phyloP scores from a whole-genome alignment of 1,140 invertebrate species.

The Drosophila seguyi region DNA sequence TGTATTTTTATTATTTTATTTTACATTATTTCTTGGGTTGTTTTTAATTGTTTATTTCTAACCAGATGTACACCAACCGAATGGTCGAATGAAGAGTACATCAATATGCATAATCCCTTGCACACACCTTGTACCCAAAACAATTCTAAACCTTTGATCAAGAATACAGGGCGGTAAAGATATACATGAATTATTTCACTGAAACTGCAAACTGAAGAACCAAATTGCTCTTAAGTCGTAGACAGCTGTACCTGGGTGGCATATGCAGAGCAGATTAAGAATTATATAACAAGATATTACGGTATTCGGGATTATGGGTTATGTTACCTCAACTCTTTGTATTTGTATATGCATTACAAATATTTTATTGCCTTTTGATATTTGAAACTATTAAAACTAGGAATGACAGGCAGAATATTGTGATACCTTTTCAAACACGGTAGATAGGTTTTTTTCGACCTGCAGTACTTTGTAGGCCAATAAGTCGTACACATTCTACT shows the following conservation, averaged over 20 bases:
- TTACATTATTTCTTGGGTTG: conserved; percentile 49
- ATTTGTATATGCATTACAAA: neutral
- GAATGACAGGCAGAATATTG: neutral
- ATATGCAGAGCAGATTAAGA: conserved; percentile 49
- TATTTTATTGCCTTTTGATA: neutral
- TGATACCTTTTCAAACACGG: neutral
- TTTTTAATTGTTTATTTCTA: conserved; percentile 10
- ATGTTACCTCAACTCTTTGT: neutral
- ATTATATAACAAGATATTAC: conserved; percentile 6
- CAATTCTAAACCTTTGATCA: conserved; percentile 54
- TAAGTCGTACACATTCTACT: neutral
- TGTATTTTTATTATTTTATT: conserved; percentile 5
- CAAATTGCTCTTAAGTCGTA: conserved; percentile 21
- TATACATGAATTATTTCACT: conserved; percentile 43
- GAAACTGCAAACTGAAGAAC: conserved; percentile 49
- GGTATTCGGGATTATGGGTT: neutral
- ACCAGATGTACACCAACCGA: conserved; percentile 49
- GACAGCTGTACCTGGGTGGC: conserved; percentile 57
- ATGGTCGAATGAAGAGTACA: conserved; percentile 36
- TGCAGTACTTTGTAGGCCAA: neutral
- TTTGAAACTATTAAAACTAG: too few species aligned
- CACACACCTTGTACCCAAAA: conserved; percentile 58
- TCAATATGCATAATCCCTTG: conserved; percentile 69
- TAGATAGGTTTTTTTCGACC: neutral
- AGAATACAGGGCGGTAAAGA: conserved; percentile 22